Evolutionary conservation across 2,888 invertebrate species (phyloP), one percentile per base, ranked within the genome.

Genomic region (Tetrapedia diversipes): DNA sequence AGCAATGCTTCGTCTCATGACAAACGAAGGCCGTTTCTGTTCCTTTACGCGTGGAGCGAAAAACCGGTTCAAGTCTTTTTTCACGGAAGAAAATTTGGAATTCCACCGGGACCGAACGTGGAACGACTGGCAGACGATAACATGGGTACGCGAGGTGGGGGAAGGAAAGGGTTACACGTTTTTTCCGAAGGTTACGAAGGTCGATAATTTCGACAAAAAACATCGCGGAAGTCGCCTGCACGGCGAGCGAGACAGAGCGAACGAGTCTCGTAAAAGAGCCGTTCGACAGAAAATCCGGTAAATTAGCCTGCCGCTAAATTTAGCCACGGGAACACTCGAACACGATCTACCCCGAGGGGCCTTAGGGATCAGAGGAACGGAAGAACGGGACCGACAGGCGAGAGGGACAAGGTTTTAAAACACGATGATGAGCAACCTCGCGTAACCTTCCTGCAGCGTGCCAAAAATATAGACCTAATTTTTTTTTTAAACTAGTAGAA

Each of bases 261-360:
- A 63, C 47, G 45, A n/a, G n/a, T n/a, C 74, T 72, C 73, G 73
- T 73, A 66, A 75, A 75, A 60, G 59, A 74, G 65, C 59, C 74
- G 74, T 74, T 74, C 41, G 54, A 22, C 57, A 75, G 75, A 74
- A n/a, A n/a, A 75, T 75, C 75, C 75, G 66, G 81, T 41, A 64
- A 72, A 71, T 69, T 78, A 70, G 51, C 63, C 54, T 16, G 70
- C 29, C 22, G 71, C 68, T 85, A 84, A 83, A 83, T 83, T 85
- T 85, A 83, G 77, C 83, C 51, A 34, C 60, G 43, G n/a, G 29
- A 54, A 27, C 68, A 64, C 56, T 57, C 41, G 63, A 43, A 74
- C 39, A 34, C 72, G 71, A 70, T 66, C 47, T 47, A 37, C 59
- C 67, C 64, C 6, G 45, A 49, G 59, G 63, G 45, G 16, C 14